phyloP scores from a whole-genome alignment of 2,888 invertebrate species.

The Pyrrhosoma nymphula region DNA sequence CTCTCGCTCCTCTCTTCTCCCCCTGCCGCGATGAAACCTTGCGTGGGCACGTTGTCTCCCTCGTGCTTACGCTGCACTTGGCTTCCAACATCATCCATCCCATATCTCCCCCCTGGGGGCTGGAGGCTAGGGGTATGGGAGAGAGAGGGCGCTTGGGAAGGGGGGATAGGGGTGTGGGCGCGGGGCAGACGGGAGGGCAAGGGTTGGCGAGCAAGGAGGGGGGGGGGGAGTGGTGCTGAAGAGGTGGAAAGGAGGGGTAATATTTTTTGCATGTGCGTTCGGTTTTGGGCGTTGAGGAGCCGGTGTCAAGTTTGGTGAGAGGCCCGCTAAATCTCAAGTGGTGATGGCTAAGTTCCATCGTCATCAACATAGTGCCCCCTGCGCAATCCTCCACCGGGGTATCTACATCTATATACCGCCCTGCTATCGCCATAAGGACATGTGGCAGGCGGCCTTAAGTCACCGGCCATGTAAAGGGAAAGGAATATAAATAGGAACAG shows the following conservation, averaged over 20 bases:
- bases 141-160: not conserved
- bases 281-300: not conserved
- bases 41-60: constrained; percentile 60
- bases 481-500: no score
- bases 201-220: not conserved
- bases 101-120: not conserved
- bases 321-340: no score
- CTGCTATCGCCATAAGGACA: no score
- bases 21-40: not conserved
- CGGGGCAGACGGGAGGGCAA: not conserved
- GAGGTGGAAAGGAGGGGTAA: no score
- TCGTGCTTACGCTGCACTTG: constrained; percentile 23
- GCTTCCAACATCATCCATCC: not conserved
- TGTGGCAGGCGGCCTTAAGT: no score
- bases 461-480: no score
- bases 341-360: no score
- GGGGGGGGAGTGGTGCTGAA: not conserved
- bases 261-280: not conserved
- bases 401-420: no score
- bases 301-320: no score
- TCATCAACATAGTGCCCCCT: no score
- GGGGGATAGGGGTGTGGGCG: not conserved
- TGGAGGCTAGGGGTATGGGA: not conserved
- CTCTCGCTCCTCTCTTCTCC: not conserved
- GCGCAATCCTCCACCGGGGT: no score